Base-by-base conservation (phyloP, 1,140 invertebrate genomes). In the Trypoxylus dichotomus region DNA sequence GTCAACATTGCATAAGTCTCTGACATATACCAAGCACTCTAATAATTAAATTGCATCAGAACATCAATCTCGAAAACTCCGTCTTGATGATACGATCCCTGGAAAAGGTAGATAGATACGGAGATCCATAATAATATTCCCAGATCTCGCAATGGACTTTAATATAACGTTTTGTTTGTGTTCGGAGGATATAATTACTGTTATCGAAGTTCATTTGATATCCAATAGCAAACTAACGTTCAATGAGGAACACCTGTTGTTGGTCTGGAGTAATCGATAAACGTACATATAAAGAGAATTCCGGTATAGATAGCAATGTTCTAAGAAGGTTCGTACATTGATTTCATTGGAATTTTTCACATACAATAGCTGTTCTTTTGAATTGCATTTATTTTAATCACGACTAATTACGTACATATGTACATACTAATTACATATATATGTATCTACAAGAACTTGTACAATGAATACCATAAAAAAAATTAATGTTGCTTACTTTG, bases 41-140 rank as follows among this genome's bases (percentile, higher is more conserved):
- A 68, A 74, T 74, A 74, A 74, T 74, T 74, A 74, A 74, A 74
- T 43, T 74, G 72, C 72, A 74, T 43, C 72, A 41, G 19, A 37
- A 21, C 32, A 74, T 74, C 72, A 71, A 71, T 71, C 47, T 54
- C 19, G n/a, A 21, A 68, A 68, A 68, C n/a, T 25, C 10, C 25
- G 21, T 29, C 60, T 68, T 68, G n/a, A 68, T 68, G 60, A 29
- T 68, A 68, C 21, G 25, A 68, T 68, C 27, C 60, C 3, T 13
- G 25, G 24, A 24, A 15, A 68, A 68, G 10, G 3, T 54, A 6
- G 19, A 19, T 13, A 19, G 47, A 54, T n/a, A 19, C 47, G 15
- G 47, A 54, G 0, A 54, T 1, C 47, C 19, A 19, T 19, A 54
- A 54, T 54, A 54, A 54, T 54, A 54, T n/a, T 19, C 1, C 42